Evolutionary conservation across 2,797 vertebrate species (phyloP), one percentile per base, ranked within the genome.

Genomic region (Hipposideros larvatus): DNA sequence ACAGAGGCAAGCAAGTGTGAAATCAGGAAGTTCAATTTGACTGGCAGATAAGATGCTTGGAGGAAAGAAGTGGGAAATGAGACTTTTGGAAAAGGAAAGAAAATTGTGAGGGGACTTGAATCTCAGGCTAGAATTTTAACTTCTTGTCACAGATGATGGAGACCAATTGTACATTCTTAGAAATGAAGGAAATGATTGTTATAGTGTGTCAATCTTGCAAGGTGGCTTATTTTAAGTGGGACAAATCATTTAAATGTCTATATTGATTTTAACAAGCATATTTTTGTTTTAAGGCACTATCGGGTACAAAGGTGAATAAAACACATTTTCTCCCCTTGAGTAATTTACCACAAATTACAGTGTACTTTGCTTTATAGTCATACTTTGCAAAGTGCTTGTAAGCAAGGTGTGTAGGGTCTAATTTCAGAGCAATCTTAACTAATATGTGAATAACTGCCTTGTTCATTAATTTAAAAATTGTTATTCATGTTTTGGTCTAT

Each of bases 21-120:
- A 87, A 71, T 95, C 31, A 74, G 66, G 15, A 94, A 90, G 84
- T 91, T 94, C 51, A 95, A 14, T 91, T 43, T 85, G 66, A 96
- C 46, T 80, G 75, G n/a, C 28, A 87, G 73, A 73, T 75, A 92
- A 75, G n/a, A 93, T 87, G 11, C 74, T 75, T n/a, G 34, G 84
- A 94, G 37, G 71, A 85, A 96, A 75, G 37, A 80, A 75, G 18
- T 91, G 43, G 63, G 48, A 91, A 96, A 94, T 86, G 31, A 96
- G 51, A 94, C 31, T 92, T 95, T 46, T 85, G 79, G 80, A 85
- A 86, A 90, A 51, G 21, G 74, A 89, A 89, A 92, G 55, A 75
- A 75, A 91, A 95, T 85, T 70, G 21, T 90, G 51, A 85, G 55
- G 57, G 74, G 37, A 59, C 75, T 77, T 91, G 63, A 94, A 77